Base-by-base conservation (phyloP, 2,113 vertebrate genomes). In the Limanda limanda region DNA sequence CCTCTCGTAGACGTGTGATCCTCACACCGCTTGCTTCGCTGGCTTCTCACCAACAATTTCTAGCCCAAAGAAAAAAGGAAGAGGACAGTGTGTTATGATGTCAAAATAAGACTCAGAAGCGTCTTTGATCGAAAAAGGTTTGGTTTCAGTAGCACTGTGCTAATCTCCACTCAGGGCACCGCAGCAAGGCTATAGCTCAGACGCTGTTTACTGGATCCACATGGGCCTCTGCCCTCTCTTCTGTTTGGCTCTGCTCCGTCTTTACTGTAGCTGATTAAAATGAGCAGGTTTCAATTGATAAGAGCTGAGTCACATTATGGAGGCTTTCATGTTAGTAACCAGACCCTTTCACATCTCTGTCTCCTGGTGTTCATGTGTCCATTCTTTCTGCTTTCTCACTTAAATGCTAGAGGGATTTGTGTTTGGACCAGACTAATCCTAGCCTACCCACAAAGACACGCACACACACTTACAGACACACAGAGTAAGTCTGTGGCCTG, bases 391-490 rank as follows among this genome's bases (percentile, higher is more conserved):
- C 83, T 81, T 68, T 76, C 52, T 82, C 54, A 58, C 58, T 68
- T 76, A 83, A 54, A 67, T 42, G 45, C 74, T 27, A 5, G 62
- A 67, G 68, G 71, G 71, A 68, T 74, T 83, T 79, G 48, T 74
- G 69, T 71, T 47, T 59, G 48, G 52, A 68, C 65, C 72, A 61
- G 66, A 17, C 47, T 86, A 73, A 80, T 86, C 74, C 68, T 55
- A 78, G 23, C 55, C 55, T 35, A 2, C 37, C 71, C 60, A 73
- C 65, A 61, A 27, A 64, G 18, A 68, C 40, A 24, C 66, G 71
- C 51, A 76, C 69, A 74, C 51, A 76, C 69, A 45, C 42, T 24
- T 13, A 68, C 12, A 21, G 14, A 64, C 1, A 66, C 35, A 82
- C 69, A 73, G 64, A 70, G 45, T 66, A 64, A 35, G 79, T 72